Evolutionary conservation across 2,888 invertebrate genomes (phyloP).

Genomic region (Coecobrya sp.): DNA sequence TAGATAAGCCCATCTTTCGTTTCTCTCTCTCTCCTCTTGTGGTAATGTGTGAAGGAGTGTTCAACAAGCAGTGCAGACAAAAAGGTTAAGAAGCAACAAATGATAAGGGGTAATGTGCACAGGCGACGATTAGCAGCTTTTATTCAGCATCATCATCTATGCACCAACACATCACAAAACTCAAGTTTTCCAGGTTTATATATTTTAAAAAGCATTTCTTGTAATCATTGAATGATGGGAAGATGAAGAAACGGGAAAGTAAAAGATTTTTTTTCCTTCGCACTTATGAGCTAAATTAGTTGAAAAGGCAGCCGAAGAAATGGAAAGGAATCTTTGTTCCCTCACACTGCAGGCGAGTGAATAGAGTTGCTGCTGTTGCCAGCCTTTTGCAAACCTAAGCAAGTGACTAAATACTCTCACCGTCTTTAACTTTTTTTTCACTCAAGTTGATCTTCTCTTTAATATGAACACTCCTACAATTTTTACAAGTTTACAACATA

Average conservation of each 20-base stretch:
- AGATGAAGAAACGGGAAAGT: conserved; percentile 45
- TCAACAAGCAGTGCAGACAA: conserved; percentile 8
- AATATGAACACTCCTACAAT: conserved; percentile 48
- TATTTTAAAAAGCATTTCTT: neutral
- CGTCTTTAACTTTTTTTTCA: conserved; percentile 18
- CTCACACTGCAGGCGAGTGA: neutral
- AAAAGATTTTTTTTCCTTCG: conserved; percentile 51
- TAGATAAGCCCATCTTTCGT: conserved; percentile 19
- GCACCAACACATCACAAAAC: neutral
- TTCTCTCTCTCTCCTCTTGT: neutral
- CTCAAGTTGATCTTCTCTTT: neutral
- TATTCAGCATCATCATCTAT: conserved; percentile 23
- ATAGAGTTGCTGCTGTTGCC: neutral
- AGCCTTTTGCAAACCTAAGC: neutral
- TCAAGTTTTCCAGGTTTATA: neutral
- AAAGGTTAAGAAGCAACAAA: conserved; percentile 62
- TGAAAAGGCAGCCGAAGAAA: conserved; percentile 54
- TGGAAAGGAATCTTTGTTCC: neutral
- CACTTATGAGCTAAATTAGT: conserved; percentile 55
- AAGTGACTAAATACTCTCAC: neutral
- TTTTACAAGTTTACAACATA: conserved; percentile 60
- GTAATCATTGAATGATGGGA: conserved; percentile 6
- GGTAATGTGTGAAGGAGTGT: conserved; percentile 42
- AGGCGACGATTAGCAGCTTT: conserved; percentile 72
- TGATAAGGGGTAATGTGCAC: conserved; percentile 82